Conservation (phyloP, 35 echinoderm and acorn worm genomes). For the Chiridota heheva region DNA sequence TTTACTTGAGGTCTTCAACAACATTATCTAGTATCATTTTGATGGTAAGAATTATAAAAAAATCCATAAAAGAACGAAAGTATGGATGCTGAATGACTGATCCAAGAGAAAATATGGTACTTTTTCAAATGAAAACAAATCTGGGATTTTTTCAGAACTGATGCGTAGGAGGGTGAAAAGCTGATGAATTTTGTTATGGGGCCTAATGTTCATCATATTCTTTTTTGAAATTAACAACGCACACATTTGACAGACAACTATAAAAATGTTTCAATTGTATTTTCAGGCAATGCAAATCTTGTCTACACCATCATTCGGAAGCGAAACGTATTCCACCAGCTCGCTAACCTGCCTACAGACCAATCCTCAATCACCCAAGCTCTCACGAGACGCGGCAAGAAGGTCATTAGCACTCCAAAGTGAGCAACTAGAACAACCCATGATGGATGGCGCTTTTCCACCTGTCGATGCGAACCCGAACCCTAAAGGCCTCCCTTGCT, state of each 20-base stretch:
- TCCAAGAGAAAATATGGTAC: too few relatives aligned
- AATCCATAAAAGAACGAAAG: too few relatives aligned
- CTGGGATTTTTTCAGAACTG: too few relatives aligned
- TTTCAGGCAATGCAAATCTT: constrained; percentile 89
- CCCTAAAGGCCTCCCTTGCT: constrained; percentile 82
- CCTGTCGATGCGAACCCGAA: constrained; percentile 94
- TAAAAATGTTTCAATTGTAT: too few relatives aligned
- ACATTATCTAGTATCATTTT: constrained; percentile 99
- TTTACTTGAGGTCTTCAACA: constrained; percentile 95
- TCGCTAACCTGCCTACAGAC: constrained; percentile 92
- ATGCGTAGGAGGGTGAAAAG: too few relatives aligned
- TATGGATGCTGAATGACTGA: too few relatives aligned
- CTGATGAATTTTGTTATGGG: too few relatives aligned
- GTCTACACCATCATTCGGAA: constrained; percentile 98
- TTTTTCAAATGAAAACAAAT: too few relatives aligned
- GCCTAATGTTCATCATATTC: background rate
- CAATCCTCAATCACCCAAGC: constrained; percentile 83
- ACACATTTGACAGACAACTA: too few relatives aligned
- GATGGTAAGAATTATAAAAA: constrained; percentile 70
- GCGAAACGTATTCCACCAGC: constrained; percentile 93
- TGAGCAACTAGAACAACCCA: constrained; percentile 57
- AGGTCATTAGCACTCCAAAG: constrained; percentile 54
- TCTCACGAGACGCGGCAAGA: constrained; percentile 70
- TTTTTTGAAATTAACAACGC: background rate
- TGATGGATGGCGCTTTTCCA: constrained; percentile 92